Percentiles rank a stretch among this genome's conserved stretches.
Conservation (phyloP, 2,797 vertebrate genomes). For the Sebastes minor region DNA sequence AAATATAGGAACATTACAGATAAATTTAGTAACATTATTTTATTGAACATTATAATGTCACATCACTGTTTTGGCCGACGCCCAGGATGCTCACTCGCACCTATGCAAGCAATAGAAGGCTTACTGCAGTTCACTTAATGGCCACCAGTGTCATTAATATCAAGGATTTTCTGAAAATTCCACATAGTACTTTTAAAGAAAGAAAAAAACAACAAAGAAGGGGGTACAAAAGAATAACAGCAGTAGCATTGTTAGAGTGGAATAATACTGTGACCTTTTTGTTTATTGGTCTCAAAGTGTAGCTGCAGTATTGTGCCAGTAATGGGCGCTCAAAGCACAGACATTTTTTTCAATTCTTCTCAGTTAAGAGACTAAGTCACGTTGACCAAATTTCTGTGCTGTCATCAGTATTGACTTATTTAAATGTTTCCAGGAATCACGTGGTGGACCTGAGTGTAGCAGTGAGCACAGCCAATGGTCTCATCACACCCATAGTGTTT, state of each 20-base stretch:
- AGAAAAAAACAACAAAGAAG: not conserved
- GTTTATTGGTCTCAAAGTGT: not conserved
- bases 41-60: not conserved
- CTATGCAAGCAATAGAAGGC: no score
- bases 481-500: constrained; percentile 98
- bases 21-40: not conserved
- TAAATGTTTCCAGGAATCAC: constrained; percentile 86
- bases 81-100: no score
- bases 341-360: not conserved
- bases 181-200: not conserved
- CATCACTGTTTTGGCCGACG: no score
- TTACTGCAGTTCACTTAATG: no score
- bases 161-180: no score
- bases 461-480: constrained; percentile 92
- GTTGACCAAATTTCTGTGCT: not conserved
- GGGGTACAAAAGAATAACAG: not conserved
- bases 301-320: constrained; percentile 5
- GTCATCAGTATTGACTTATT: not conserved
- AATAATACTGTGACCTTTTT: not conserved
- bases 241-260: not conserved
- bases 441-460: constrained; percentile 95
- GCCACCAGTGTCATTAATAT: no score
- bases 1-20: not conserved
- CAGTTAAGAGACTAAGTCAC: not conserved
- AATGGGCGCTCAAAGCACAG: constrained; percentile 10